These are phyloP conservation scores for Apoda limacodes DNA, from an alignment of 2,888 invertebrate genomes.

Conservation along the genomic window DNA sequence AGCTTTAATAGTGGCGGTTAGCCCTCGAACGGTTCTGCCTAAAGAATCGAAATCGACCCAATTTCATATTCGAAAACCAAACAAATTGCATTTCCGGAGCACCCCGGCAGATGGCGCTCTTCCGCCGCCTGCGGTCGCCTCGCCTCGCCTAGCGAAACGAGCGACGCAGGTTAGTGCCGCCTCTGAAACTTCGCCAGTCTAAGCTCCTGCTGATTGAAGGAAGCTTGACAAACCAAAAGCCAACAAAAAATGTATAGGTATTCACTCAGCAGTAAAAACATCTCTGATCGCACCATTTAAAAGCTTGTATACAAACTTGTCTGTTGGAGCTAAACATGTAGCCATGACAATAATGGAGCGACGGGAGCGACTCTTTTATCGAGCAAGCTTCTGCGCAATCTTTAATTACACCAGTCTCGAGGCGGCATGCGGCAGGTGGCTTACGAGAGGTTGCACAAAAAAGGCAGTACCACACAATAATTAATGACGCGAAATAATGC, in stretches of 20 bases:
- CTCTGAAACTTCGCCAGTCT: constrained; percentile 20
- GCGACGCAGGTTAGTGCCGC: constrained; percentile 32
- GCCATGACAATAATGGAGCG: constrained; percentile 20
- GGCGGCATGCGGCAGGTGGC: constrained; percentile 61
- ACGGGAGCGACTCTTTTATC: constrained; percentile 38
- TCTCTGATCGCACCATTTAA: no score
- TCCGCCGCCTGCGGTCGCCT: constrained; percentile 59
- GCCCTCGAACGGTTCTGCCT: constrained; percentile 14
- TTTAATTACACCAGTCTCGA: constrained; percentile 50
- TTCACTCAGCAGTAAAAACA: constrained; percentile 23
- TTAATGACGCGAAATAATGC: constrained; percentile 68
- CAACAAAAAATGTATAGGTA: constrained; percentile 20
- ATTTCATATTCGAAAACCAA: constrained; percentile 50
- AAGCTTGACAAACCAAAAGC: constrained; percentile 1
- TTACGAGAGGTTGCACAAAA: constrained; percentile 40
- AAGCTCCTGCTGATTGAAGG: no score
- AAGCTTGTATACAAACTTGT: constrained; percentile 17
- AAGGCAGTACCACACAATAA: constrained; percentile 57
- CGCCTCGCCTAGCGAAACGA: constrained; percentile 29
- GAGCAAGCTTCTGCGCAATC: constrained; percentile 35
- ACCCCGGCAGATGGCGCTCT: constrained; percentile 61
- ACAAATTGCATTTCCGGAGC: constrained; percentile 60
- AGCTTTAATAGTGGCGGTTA: constrained; percentile 20
- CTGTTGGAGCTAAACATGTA: constrained; percentile 47
- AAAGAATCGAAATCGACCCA: constrained; percentile 32